phyloP scores from a whole-genome alignment of 2,888 invertebrate species.

The Leptopilina myrica region DNA sequence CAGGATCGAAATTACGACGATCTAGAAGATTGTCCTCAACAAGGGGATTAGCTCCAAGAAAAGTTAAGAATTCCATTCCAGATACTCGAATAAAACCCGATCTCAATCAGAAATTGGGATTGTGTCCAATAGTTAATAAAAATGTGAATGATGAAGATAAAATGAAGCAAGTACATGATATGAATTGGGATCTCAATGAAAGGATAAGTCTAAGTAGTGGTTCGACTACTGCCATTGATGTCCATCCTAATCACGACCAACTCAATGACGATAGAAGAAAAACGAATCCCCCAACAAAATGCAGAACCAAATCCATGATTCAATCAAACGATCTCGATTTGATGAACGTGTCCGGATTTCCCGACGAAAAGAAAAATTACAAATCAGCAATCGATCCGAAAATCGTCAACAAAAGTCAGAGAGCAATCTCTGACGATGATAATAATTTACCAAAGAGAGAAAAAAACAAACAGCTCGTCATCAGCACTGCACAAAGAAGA shows the following conservation, averaged over 20 bases:
- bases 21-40: slow-evolving; percentile 73
- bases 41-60: slow-evolving; percentile 61
- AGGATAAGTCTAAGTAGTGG: slow-evolving; percentile 72
- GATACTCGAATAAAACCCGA: slow-evolving; percentile 43
- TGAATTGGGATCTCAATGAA: slow-evolving; percentile 75
- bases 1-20: slow-evolving; percentile 62
- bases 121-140: slow-evolving; percentile 47
- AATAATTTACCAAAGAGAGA: neutral
- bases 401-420: neutral
- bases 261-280: slow-evolving; percentile 39
- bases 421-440: neutral
- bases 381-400: slow-evolving; percentile 45
- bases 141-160: slow-evolving; percentile 52
- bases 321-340: slow-evolving; percentile 56
- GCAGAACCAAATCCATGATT: neutral
- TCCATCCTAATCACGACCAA: slow-evolving; percentile 62
- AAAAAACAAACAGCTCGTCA: slow-evolving; percentile 7
- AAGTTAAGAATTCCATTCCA: slow-evolving; percentile 48
- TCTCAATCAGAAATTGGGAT: slow-evolving; percentile 54
- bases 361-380: slow-evolving; percentile 58
- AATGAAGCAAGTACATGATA: slow-evolving; percentile 51
- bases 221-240: slow-evolving; percentile 68
- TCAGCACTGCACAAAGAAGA: slow-evolving; percentile 57
- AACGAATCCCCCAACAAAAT: neutral
- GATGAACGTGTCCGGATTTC: slow-evolving; percentile 69